These are phyloP conservation scores for Cyclura pinguis DNA, from an alignment of 2,797 vertebrate species.

Conservation along the genomic window DNA sequence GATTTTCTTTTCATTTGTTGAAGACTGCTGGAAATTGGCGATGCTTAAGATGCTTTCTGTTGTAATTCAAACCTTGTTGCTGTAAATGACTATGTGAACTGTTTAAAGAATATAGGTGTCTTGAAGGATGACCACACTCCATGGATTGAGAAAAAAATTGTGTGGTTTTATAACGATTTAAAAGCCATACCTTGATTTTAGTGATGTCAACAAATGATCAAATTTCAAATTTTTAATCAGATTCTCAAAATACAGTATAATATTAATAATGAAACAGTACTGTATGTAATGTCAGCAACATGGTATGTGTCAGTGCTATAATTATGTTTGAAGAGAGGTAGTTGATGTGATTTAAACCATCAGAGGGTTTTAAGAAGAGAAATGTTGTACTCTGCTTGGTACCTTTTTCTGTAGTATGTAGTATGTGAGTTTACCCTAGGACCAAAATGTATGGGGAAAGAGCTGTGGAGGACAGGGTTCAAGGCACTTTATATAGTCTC, in stretches of 20 bases:
- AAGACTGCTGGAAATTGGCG: neutral
- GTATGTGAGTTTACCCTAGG: neutral
- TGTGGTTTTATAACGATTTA: neutral
- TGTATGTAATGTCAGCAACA: no score
- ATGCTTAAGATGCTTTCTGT: neutral
- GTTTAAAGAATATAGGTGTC: neutral
- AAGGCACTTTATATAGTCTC: neutral
- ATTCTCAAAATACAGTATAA: fast-evolving
- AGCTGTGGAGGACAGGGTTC: neutral
- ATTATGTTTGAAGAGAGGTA: neutral
- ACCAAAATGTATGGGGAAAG: neutral
- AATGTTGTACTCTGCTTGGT: neutral
- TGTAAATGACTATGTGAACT: neutral
- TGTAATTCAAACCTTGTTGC: neutral
- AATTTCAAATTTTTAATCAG: neutral
- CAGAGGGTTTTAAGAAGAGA: no score
- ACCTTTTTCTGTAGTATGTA: neutral
- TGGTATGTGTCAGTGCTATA: neutral
- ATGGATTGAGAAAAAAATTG: neutral
- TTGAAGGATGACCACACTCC: neutral
- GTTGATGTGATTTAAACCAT: neutral
- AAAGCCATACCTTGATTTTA: neutral
- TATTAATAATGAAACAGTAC: neutral
- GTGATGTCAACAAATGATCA: neutral
- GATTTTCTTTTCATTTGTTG: constrained; percentile 1